Base-by-base conservation (phyloP, 2,797 vertebrate genomes). In the Carduelis carduelis region DNA sequence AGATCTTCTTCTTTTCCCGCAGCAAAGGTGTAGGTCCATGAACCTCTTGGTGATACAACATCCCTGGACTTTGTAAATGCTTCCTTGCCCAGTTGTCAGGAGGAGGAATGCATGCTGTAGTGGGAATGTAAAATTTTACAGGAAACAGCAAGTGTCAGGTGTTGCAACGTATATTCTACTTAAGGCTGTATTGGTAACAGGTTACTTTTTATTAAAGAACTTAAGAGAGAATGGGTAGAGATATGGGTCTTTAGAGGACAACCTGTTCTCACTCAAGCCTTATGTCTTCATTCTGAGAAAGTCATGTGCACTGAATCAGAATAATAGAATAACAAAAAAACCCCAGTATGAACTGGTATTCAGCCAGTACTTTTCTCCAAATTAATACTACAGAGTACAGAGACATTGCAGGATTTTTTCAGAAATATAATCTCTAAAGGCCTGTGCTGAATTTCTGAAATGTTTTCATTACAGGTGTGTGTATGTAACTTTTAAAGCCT, bases 21-120 rank as follows among this genome's bases (percentile, higher is more conserved):
- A 26, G 27, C 0, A 0, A 57, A 90, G 32, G 14, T 39, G 27
- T 24, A 49, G 37, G 14, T 32, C 24, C 3, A 0, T 18, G 21
- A 71, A 28, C 15, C 13, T 84, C 5, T 21, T 50, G 23, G 9
- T 9, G 24, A 17, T 34, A 61, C 20, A 59, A 12, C 26, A 6
- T 30, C 43, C 12, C 18, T 41, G 19, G 5, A 43, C 13, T 43
- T 39, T 28, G 34, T 28, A 76, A 56, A 57, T 53, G 8, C 5
- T 82, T 84, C 23, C 9, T 43, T 64, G 37, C 5, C 21, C 1
- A 1, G 1, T 22, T 37, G 7, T n/a, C 12, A 59, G 41, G 52
- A 52, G 23, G 24, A 61, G 6, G 32, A 70, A 71, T 55, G 20
- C 12, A 43, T 76, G 8, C 9, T 61, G 14, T 7, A 52, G 24